Evolutionary conservation across 2,113 vertebrate genomes (phyloP), one percentile per base, ranked within the genome.

Genomic region (Ciconia boyciana): DNA sequence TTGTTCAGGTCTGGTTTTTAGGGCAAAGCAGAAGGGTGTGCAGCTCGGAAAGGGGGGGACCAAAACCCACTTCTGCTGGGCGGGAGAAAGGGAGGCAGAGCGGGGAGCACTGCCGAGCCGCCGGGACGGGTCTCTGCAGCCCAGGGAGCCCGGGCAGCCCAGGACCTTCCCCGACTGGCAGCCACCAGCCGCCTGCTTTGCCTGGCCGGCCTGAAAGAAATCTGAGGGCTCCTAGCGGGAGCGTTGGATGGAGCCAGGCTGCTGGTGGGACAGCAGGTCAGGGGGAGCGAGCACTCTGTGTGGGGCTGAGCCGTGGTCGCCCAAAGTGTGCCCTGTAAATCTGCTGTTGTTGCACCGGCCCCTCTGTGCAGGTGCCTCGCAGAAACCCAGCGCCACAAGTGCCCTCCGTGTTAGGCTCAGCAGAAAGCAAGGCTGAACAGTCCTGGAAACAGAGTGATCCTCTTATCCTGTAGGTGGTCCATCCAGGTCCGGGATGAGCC

Each of bases 231-330:
- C 8, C 29, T 41, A 18, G 32, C 0, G 1, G 29, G 65, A 57
- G 18, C 0, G 2, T 3, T 74, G 75, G 32, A 8, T 7, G 55
- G 57, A 72, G 32, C 18, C 52, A 11, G 61, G 32, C 25, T 68
- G 58, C 10, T 32, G 32, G 5, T 43, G 60, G 52, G 80, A 36
- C 69, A 21, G 34, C 16, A 10, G 28, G 39, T 4, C 31, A 1
- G 49, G 41, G 4, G 8, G 29, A 34, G 24, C 0, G 43, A 70
- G 11, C 4, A 0, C 15, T 13, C 58, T 28, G 65, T 1, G 1
- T 39, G 52, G n/a, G 36, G 13, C 76, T 39, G 71, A 76, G 34
- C 66, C 5, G 16, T 4, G 1, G 25, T 36, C 2, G 0, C 17
- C 36, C 49, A 7, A 13, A 51, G 3, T 0, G 11, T 22, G 78